Base-by-base conservation (phyloP, 2,113 vertebrate genomes). In the Oceanodroma tethys region DNA sequence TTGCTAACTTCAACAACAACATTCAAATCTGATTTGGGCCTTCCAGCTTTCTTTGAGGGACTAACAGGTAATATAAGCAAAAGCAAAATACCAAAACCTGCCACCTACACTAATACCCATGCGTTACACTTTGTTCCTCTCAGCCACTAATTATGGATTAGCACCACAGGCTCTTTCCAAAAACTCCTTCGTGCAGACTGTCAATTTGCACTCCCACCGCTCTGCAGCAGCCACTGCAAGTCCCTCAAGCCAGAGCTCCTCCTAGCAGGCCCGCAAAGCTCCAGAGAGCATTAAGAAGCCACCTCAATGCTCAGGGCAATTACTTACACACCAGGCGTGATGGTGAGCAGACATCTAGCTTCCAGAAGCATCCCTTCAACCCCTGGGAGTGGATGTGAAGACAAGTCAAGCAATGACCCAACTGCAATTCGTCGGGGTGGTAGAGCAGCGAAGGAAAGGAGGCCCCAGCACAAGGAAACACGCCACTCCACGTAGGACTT, bases 401-500 rank as follows among this genome's bases (percentile, higher is more conserved):
- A 74, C 9, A 7, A 53, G 34, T 10, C 0, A 4, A 62, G 13
- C 60, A 29, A 1, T 8, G 29, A 93, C 11, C 5, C 13, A 86
- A 13, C 22, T 18, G 16, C 48, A 72, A n/a, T 5, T 65, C 10
- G 1, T 3, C 2, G 1, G 27, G 29, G 40, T 34, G 42, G 18
- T 20, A 1, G 40, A 60, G 29, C 3, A 4, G 30, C 34, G 20
- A 71, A 83, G 18, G 38, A 72, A 7, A 16, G 21, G 17, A 82
- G 21, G 47, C 32, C 38, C 11, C 14, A 48, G 38, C n/a, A n/a
- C n/a, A n/a, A n/a, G n/a, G n/a, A n/a, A n/a, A 30, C 19, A 34
- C 0, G 2, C 45, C 43, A 26, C 53, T 93, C 36, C n/a, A 53
- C 0, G 0, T 0, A 65, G 34, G 18, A 52, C 9, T 68, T 65